Percentiles rank a stretch among this genome's conserved stretches.
These are phyloP conservation scores for Halcyon chelicuti DNA, from an alignment of 2,797 vertebrate species.

Conservation along the genomic window DNA sequence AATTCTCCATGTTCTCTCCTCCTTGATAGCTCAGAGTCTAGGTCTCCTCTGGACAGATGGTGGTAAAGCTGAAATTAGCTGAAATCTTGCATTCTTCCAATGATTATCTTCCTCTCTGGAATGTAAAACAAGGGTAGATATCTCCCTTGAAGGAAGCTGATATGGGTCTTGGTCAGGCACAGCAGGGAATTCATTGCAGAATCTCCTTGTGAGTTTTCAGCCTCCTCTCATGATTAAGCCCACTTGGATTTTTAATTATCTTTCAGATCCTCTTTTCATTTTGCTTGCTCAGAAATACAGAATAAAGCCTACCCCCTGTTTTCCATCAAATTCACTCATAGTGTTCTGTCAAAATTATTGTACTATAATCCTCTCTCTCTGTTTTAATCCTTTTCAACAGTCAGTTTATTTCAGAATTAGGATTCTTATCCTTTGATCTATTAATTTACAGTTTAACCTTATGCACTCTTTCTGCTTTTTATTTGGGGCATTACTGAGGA, in stretches of 20 bases:
- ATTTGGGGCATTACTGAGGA: slow-evolving; percentile 17
- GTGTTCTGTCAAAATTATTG: slow-evolving; percentile 47
- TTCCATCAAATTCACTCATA: slow-evolving; percentile 54
- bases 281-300: slow-evolving; percentile 37
- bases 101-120: neutral
- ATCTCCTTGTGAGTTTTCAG: slow-evolving; percentile 25
- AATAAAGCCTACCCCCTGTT: slow-evolving; percentile 44
- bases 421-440: slow-evolving; percentile 69
- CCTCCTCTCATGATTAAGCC: neutral
- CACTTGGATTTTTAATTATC: slow-evolving; percentile 64
- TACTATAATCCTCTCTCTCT: slow-evolving; percentile 60
- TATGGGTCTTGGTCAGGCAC: neutral
- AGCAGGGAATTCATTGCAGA: neutral
- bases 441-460: slow-evolving; percentile 72
- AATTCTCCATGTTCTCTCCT: slow-evolving; percentile 27
- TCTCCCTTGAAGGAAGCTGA: slow-evolving; percentile 1
- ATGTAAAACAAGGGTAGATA: neutral
- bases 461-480: slow-evolving; percentile 33
- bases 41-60: slow-evolving; percentile 44
- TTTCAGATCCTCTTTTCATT: slow-evolving; percentile 50
- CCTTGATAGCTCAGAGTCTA: slow-evolving; percentile 18
- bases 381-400: slow-evolving; percentile 68
- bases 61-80: slow-evolving; percentile 45
- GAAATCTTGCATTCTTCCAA: slow-evolving; percentile 14
- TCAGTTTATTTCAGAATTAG: slow-evolving; percentile 71